These are phyloP conservation scores for Pristionchus arcanus DNA, from an alignment of 2,888 invertebrate genomes.

Conservation along the genomic window DNA sequence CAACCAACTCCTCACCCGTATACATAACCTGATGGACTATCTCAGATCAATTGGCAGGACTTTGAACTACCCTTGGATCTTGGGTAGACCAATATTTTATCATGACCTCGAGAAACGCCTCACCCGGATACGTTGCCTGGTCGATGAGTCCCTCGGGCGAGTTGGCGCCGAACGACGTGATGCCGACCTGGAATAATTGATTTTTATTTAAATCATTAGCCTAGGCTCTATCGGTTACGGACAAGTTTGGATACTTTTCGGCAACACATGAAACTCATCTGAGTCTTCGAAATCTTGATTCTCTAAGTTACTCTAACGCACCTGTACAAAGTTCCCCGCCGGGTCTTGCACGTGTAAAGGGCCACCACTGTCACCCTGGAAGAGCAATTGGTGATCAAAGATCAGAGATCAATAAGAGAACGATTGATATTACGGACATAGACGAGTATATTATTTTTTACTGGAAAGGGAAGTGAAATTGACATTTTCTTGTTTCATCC, in stretches of 20 bases:
- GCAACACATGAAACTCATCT: too few species aligned
- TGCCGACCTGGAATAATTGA: conserved; percentile 57
- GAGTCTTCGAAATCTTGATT: too few species aligned
- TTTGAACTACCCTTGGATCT: not conserved
- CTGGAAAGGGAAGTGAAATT: too few species aligned
- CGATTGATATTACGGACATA: not conserved
- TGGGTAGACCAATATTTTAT: too few species aligned
- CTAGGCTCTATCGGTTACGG: not conserved
- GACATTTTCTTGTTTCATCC: too few species aligned
- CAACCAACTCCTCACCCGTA: not conserved
- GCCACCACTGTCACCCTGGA: conserved; percentile 72
- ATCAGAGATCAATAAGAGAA: not conserved
- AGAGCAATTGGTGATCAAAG: conserved; percentile 7
- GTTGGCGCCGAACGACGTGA: conserved; percentile 69
- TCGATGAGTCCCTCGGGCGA: conserved; percentile 65
- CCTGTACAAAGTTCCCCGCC: conserved; percentile 57
- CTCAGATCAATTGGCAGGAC: not conserved
- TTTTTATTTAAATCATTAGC: not conserved
- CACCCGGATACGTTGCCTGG: conserved; percentile 67
- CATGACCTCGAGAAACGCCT: not conserved
- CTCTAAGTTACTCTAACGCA: too few species aligned
- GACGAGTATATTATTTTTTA: not conserved
- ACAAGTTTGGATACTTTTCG: too few species aligned
- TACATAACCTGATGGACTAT: not conserved
- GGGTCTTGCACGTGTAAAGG: conserved; percentile 63